Base-by-base conservation (phyloP, 2,113 vertebrate genomes). In the Helogale parvula region DNA sequence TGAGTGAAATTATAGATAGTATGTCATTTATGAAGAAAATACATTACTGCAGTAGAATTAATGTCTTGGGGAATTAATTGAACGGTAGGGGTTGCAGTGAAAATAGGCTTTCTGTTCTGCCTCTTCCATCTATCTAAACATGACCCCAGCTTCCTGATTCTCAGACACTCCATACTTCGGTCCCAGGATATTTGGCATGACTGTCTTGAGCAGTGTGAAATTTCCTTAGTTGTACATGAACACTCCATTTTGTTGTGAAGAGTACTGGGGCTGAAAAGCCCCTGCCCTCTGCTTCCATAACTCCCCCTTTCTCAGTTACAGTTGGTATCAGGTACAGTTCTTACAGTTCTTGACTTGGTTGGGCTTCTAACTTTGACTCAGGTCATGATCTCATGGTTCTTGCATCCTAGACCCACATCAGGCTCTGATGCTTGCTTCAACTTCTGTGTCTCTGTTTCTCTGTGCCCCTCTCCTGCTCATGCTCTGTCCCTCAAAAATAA, bases 61-160 rank as follows among this genome's bases (percentile, higher is more conserved):
- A 60, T 3, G 13, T 66, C 27, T 27, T 82, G n/a, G 68, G 27
- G 93, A 96, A 93, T 88, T 57, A 89, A 83, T 11, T 86, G 21
- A 77, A 12, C 63, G 29, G 41, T 41, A 68, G 60, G 77, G 7
- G 5, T 29, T 27, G 63, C 38, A 9, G 50, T 89, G 27, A 79
- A 69, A 60, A 79, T 68, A 5, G 2, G 1, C n/a, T 60, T 96
- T 68, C 10, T 82, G 3, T 52, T 60, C 17, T 23, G 0, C 35
- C 27, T 68, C 19, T 72, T 7, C 35, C 6, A 1, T 21, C 17
- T 65, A 3, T 91, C n/a, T 65, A 60, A 60, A 63, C 2, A 69
- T 31, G n/a, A 45, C 38, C 35, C 33, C 50, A 38, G 5, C 16
- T 84, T 77, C 69, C 68, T 63, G 50, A 50, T 69, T 82, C 38